A percentile compares a stretch with the other conserved stretches of the same genome.
These are phyloP conservation scores for Lordiphosa stackelbergi DNA, from an alignment of 1,140 invertebrate species.

Conservation along the genomic window DNA sequence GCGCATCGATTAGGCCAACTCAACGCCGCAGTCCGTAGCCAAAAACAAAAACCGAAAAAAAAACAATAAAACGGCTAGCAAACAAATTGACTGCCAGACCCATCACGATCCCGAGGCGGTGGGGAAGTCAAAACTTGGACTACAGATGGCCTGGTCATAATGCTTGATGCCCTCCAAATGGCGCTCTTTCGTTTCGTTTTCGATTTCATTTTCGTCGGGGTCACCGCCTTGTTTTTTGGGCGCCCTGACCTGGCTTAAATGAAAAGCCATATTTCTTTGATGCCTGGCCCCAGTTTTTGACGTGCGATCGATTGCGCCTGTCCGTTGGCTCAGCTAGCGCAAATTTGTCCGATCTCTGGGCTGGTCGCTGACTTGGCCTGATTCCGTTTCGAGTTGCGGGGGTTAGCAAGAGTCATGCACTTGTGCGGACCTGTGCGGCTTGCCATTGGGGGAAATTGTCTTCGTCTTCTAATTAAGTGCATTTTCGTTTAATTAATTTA, in stretches of 20 bases:
- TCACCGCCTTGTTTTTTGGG: constrained; percentile 39
- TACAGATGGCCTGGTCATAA: constrained; percentile 45
- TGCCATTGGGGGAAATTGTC: constrained; percentile 58
- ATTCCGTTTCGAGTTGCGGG: constrained; percentile 60
- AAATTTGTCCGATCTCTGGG: constrained; percentile 59
- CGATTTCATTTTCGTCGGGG: constrained; percentile 53
- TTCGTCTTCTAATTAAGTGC: constrained; percentile 69
- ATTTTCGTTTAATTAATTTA: constrained; percentile 75
- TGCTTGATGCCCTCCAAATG: constrained; percentile 60
- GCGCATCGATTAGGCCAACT: constrained; percentile 56
- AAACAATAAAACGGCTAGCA: constrained; percentile 53
- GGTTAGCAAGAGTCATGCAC: constrained; percentile 70
- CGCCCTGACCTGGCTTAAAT: constrained; percentile 70
- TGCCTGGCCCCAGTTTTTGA: constrained; percentile 70
- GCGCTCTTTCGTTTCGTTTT: constrained; percentile 67
- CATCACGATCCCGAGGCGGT: constrained; percentile 27
- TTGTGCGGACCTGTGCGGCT: constrained; percentile 33
- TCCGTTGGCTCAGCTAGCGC: constrained; percentile 43
- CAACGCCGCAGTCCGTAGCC: constrained; percentile 26
- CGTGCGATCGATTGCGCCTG: constrained; percentile 73
- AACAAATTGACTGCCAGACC: constrained; percentile 65
- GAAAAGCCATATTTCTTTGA: constrained; percentile 70
- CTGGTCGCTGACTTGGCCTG: constrained; percentile 32
- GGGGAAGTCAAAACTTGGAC: constrained; percentile 9
- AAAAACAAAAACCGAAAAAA: constrained; percentile 16